These are phyloP conservation scores for Ctenoplectra terminalis DNA, from an alignment of 1,140 invertebrate species.

Conservation along the genomic window DNA sequence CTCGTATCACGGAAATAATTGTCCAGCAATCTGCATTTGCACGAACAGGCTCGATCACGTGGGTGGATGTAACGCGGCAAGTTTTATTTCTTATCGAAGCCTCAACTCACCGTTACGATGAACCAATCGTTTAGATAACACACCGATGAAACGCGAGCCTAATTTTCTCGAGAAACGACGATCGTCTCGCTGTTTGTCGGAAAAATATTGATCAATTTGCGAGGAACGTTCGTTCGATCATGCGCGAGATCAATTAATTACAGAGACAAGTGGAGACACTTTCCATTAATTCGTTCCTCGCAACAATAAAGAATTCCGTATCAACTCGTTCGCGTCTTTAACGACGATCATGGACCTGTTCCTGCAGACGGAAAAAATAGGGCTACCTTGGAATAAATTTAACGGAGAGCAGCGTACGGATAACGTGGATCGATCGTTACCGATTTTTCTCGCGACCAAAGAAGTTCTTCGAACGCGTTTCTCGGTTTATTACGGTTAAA, in stretches of 20 bases:
- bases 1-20: slow-evolving; percentile 6
- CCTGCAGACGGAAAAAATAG: slow-evolving; percentile 47
- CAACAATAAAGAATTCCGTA: slow-evolving; percentile 60
- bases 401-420: slow-evolving; percentile 10
- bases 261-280: slow-evolving; percentile 18
- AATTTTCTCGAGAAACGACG: slow-evolving; percentile 25
- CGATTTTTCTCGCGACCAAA: slow-evolving; percentile 40
- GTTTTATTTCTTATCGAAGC: slow-evolving; percentile 7
- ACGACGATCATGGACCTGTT: slow-evolving; percentile 53
- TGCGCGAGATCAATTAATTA: slow-evolving; percentile 62
- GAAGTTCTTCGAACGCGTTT: slow-evolving; percentile 32
- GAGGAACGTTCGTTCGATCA: slow-evolving; percentile 29
- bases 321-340: slow-evolving; percentile 36
- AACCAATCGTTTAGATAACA: slow-evolving; percentile 42
- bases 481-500: slow-evolving; percentile 59
- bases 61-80: background rate
- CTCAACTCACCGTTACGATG: slow-evolving; percentile 7
- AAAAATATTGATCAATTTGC: background rate
- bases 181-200: background rate
- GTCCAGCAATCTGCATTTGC: background rate
- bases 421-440: slow-evolving; percentile 52
- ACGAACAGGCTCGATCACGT: background rate
- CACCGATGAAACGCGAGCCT: slow-evolving; percentile 32
- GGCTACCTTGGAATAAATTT: slow-evolving; percentile 61
- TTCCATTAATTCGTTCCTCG: slow-evolving; percentile 54